phyloP scores from a whole-genome alignment of 2,113 vertebrate genomes.

The Pedionomus torquatus region DNA sequence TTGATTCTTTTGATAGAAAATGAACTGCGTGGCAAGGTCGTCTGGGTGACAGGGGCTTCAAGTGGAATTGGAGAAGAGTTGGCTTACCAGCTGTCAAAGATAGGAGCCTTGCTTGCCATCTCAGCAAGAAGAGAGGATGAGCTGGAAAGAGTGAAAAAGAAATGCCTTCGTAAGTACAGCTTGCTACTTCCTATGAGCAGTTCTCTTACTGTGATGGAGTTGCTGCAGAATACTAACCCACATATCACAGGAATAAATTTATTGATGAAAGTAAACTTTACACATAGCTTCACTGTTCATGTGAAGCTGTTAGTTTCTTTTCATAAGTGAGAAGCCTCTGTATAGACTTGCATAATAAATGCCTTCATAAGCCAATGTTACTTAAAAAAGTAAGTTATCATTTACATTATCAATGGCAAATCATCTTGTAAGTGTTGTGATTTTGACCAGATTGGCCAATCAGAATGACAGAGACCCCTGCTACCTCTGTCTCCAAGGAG shows the following conservation, averaged over 20 bases:
- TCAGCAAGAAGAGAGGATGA: slow-evolving; percentile 87
- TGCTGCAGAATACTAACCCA: neutral
- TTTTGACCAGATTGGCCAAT: no score
- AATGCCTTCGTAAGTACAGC: slow-evolving; percentile 84
- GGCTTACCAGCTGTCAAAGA: slow-evolving; percentile 86
- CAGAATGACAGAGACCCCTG: no score
- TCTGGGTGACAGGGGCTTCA: slow-evolving; percentile 96
- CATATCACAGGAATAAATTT: neutral
- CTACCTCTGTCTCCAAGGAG: no score
- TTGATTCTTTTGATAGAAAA: slow-evolving; percentile 72
- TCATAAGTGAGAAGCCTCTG: neutral
- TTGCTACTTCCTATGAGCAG: neutral
- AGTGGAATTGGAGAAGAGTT: slow-evolving; percentile 95
- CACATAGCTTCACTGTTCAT: neutral
- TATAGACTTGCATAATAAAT: neutral
- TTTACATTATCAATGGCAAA: neutral
- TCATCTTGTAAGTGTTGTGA: neutral
- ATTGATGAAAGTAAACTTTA: neutral
- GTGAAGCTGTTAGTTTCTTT: neutral
- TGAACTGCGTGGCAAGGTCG: slow-evolving; percentile 85
- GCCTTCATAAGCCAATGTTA: neutral
- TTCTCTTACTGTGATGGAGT: neutral
- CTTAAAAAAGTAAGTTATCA: neutral
- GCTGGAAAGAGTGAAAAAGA: slow-evolving; percentile 85
- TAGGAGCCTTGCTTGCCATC: slow-evolving; percentile 85